Evolutionary conservation across 2,113 vertebrate species (phyloP).

Genomic region (Mesitornis unicolor): DNA sequence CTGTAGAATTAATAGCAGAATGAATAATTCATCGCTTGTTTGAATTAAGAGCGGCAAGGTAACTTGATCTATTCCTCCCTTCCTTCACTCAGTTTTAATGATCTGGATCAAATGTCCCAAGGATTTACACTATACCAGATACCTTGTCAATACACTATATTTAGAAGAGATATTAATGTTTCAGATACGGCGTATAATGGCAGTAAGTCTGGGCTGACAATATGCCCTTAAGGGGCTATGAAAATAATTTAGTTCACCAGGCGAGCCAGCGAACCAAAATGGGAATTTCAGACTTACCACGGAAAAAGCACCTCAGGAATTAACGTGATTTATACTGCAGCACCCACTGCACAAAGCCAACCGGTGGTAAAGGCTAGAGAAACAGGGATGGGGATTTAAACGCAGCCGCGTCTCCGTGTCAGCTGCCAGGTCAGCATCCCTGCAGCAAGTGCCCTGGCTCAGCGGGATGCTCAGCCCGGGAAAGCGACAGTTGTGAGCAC

Average conservation of each 20-base stretch:
- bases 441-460: background rate
- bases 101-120: constrained; percentile 83
- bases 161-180: constrained; percentile 66
- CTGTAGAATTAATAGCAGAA: constrained; percentile 76
- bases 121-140: constrained; percentile 75
- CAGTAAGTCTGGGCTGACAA: constrained; percentile 63
- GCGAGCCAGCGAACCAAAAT: constrained; percentile 51
- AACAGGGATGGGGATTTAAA: background rate
- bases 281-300: constrained; percentile 53
- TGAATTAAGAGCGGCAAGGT: constrained; percentile 69
- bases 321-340: constrained; percentile 53
- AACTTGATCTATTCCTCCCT: constrained; percentile 82
- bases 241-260: constrained; percentile 61
- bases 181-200: constrained; percentile 43
- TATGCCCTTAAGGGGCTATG: constrained; percentile 66
- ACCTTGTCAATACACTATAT: constrained; percentile 63
- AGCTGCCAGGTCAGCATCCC: constrained; percentile 20
- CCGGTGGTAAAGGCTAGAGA: background rate
- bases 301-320: constrained; percentile 61
- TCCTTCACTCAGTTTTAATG: constrained; percentile 88
- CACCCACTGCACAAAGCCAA: constrained; percentile 33
- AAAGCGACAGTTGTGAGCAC: background rate
- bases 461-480: background rate
- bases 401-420: rapidly evolving
- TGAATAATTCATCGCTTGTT: constrained; percentile 71